Evolutionary conservation across 2,113 vertebrate species (phyloP).

Genomic region (Pithys albifrons): DNA sequence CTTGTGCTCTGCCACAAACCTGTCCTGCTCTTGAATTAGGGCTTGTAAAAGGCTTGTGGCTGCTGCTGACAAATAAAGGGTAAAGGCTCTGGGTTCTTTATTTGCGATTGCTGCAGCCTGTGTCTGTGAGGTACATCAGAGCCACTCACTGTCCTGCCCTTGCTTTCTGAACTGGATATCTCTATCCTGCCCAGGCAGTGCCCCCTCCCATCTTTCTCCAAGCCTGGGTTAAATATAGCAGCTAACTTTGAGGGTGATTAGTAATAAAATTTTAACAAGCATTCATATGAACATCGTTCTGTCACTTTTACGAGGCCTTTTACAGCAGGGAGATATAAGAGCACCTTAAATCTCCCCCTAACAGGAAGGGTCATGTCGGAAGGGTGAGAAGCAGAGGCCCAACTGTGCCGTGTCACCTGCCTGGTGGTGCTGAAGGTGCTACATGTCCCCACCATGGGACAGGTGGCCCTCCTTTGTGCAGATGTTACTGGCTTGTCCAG

Average conservation of each 20-base stretch:
- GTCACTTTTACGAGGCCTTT: conserved; percentile 91
- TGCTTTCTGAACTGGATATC: conserved; percentile 66
- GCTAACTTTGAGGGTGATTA: conserved; percentile 88
- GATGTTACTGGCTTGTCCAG: not conserved
- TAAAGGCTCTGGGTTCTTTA: not conserved
- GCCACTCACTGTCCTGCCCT: not conserved
- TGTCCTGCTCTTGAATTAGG: not conserved
- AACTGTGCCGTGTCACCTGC: not conserved
- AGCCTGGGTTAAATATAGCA: conserved; percentile 68
- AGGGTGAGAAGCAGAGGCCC: not conserved
- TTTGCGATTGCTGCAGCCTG: not conserved
- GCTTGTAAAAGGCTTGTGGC: not conserved
- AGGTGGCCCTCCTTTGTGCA: not conserved
- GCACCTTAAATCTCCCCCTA: conserved; percentile 74
- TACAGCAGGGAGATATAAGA: conserved; percentile 82
- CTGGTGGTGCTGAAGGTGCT: not conserved
- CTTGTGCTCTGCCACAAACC: not conserved
- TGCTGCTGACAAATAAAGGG: not conserved
- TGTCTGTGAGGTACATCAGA: fast-evolving
- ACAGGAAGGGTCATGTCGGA: conserved; percentile 33
- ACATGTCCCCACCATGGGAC: not conserved
- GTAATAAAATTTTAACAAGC: conserved; percentile 94
- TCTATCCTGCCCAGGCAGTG: conserved; percentile 73
- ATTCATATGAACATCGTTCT: conserved; percentile 85
- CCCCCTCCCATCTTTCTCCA: conserved; percentile 26